phyloP scores from a whole-genome alignment of 1,140 invertebrate genomes.

The Achroia grisella region DNA sequence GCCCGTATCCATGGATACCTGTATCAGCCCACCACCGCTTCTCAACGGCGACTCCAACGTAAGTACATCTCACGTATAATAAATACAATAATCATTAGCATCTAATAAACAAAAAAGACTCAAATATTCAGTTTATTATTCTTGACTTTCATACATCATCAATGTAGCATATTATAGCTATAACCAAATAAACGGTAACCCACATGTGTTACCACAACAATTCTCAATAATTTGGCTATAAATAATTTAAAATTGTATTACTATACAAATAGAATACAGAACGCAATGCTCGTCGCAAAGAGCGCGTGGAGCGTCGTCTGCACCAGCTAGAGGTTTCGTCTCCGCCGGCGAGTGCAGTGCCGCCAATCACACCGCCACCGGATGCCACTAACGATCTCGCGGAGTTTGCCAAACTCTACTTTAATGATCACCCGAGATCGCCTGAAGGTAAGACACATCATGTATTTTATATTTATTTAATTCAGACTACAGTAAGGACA shows the following conservation, averaged over 20 bases:
- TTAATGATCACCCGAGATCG: slow-evolving; percentile 91
- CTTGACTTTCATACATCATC: too few species aligned
- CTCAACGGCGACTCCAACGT: slow-evolving; percentile 50
- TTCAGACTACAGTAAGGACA: background rate
- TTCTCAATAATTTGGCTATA: too few species aligned
- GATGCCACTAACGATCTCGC: slow-evolving; percentile 83
- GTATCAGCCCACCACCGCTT: slow-evolving; percentile 74
- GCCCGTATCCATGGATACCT: slow-evolving; percentile 45
- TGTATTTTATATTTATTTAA: background rate
- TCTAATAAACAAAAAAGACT: too few species aligned
- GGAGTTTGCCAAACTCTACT: slow-evolving; percentile 95
- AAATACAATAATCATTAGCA: background rate
- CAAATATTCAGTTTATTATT: too few species aligned
- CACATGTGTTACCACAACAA: too few species aligned
- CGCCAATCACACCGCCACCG: slow-evolving; percentile 34
- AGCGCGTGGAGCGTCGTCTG: slow-evolving; percentile 88
- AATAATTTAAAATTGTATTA: too few species aligned
- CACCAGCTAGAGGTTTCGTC: slow-evolving; percentile 77
- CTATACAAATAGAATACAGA: slow-evolving; percentile 40
- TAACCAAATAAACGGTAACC: too few species aligned
- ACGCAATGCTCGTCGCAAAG: slow-evolving; percentile 84
- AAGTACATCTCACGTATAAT: slow-evolving; percentile 12
- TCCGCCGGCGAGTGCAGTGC: slow-evolving; percentile 19
- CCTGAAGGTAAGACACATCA: slow-evolving; percentile 86
- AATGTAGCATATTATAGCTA: too few species aligned